Evolutionary conservation across 2,888 invertebrate genomes (phyloP), one percentile per base, ranked within the genome.

Genomic region (Parelbella ahira): DNA sequence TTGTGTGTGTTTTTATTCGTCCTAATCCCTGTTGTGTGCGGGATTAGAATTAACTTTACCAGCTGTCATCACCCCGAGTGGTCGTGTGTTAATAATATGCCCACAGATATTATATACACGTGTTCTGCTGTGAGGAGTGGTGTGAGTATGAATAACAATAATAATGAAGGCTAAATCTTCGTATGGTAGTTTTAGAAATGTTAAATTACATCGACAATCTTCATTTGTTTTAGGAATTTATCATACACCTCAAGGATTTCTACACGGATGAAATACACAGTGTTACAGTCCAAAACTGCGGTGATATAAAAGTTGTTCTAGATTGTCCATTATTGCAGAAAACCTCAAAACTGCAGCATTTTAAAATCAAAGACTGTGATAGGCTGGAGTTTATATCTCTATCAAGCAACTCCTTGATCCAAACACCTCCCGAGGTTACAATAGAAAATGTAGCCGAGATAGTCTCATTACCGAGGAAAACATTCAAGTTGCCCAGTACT

Each of bases 231-330:
- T 71, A 90, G 90, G 88, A 89, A 37, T 72, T 79, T 45, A 67
- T 77, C 24, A 63, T 89, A 37, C 84, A 84, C 44, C 60, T 89
- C 1, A 89, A 88, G 63, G 87, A 89, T 51, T 89, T 77, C 58
- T 81, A 88, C 53, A 83, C 88, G 1, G 72, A 77, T 15, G 67
- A 76, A 10, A 79, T 84, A 49, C 77, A 68, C 2, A 83, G 77
- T 44, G 48, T 90, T 3, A 82, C 78, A 1, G 65, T 90, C 18
- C 69, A 80, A 48, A 86, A 89, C 56, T 90, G 90, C 56, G 69
- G 69, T 50, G 80, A 79, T 24, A 51, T 90, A 6, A 74, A 70
- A 50, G 69, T 90, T 0, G 74, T 87, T 15, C 64, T 89, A 5
- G 81, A 88, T 53, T 89, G 90, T 48, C 79, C 86, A 0, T 56